Evolutionary conservation across 2,113 vertebrate species (phyloP).

Genomic region (Apeltes quadracus): DNA sequence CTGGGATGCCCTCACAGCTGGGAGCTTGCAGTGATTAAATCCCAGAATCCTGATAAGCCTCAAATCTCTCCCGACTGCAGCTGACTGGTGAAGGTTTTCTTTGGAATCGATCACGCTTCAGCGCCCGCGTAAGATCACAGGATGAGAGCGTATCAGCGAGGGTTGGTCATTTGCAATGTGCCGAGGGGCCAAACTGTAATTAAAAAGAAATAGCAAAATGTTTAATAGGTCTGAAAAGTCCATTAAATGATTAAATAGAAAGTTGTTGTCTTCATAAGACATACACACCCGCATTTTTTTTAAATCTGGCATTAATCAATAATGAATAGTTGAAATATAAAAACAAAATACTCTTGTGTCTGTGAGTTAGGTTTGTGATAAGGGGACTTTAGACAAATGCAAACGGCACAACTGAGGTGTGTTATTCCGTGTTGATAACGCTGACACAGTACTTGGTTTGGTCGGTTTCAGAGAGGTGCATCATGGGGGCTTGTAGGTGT

Average conservation of each 20-base stretch:
- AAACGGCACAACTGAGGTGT: neutral
- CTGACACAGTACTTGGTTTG: conserved; percentile 6
- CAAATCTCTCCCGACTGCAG: neutral
- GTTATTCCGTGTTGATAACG: conserved; percentile 3
- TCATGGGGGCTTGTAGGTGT: conserved; percentile 1
- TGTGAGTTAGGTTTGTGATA: neutral
- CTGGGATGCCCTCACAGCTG: conserved; percentile 48
- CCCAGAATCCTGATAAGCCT: conserved; percentile 18
- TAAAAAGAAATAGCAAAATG: neutral
- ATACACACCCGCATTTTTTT: neutral
- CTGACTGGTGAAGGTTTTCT: conserved; percentile 14
- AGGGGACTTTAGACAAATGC: neutral
- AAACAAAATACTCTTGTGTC: neutral
- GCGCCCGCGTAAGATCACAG: conserved; percentile 25
- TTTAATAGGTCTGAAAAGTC: neutral
- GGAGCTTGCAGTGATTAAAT: conserved; percentile 26
- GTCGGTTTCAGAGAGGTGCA: conserved; percentile 4
- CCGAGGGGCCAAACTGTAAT: conserved; percentile 28
- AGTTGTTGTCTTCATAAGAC: too few relatives aligned
- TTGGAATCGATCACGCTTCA: conserved; percentile 25
- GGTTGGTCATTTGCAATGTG: conserved; percentile 24
- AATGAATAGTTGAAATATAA: neutral
- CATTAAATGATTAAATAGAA: neutral
- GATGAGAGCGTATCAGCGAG: conserved; percentile 30
- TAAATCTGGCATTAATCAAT: neutral